Percentiles rank a stretch among this genome's conserved stretches.
Evolutionary conservation across 2,113 vertebrate genomes (phyloP).

Genomic region (Paradoxurus hermaphroditus): DNA sequence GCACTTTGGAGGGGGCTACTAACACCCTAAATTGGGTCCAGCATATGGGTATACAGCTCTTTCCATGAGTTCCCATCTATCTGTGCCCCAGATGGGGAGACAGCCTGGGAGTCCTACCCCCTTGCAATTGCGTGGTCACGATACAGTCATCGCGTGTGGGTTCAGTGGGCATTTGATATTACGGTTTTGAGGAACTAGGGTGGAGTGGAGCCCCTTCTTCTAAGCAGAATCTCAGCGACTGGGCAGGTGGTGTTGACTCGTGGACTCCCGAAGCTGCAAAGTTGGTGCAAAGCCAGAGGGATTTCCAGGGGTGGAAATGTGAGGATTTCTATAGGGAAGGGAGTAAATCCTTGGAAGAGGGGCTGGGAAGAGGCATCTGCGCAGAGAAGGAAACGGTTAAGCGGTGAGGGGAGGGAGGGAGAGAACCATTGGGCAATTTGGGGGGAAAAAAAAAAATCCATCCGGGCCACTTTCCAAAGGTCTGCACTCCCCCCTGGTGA

Average conservation of each 20-base stretch:
- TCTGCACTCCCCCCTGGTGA: not conserved
- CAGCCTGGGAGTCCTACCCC: not conserved
- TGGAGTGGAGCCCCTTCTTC: not conserved
- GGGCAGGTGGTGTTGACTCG: not conserved
- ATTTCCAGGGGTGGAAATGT: not conserved
- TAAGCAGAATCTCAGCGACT: not conserved
- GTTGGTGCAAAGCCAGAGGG: not conserved
- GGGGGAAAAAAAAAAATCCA: no score
- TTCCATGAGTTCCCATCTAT: not conserved
- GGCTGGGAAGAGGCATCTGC: not conserved
- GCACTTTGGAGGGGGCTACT: not conserved
- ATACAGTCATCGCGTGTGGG: not conserved
- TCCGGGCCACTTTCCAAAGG: not conserved
- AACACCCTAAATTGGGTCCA: not conserved
- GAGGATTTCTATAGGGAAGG: not conserved
- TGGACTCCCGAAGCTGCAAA: not conserved
- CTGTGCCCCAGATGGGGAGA: not conserved
- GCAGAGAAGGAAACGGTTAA: not conserved
- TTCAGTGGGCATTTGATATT: not conserved
- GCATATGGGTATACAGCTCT: not conserved
- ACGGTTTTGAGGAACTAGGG: not conserved
- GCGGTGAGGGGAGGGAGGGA: not conserved
- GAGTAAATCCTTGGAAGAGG: not conserved
- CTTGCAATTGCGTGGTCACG: no score
- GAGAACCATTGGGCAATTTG: not conserved